These are phyloP conservation scores for Pao palembangensis DNA, from an alignment of 2,113 vertebrate genomes.

Conservation along the genomic window DNA sequence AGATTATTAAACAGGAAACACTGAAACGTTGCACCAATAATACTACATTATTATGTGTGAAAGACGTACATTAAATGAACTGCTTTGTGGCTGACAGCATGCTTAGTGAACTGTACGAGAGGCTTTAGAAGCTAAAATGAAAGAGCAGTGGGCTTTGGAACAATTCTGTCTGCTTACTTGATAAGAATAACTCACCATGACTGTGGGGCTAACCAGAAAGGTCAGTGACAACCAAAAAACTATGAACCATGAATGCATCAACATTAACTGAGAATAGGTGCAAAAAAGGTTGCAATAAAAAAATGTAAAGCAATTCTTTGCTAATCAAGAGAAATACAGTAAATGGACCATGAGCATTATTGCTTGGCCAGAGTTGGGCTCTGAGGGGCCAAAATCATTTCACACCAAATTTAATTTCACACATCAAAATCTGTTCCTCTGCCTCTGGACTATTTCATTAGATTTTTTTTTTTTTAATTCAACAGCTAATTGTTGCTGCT, in stretches of 20 bases:
- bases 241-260: neutral
- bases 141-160: conserved; percentile 43
- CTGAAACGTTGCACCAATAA: neutral
- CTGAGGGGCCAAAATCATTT: neutral
- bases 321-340: no score
- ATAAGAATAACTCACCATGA: conserved; percentile 47
- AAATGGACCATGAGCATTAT: no score
- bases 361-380: neutral
- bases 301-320: no score
- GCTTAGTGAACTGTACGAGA: conserved; percentile 36
- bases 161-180: conserved; percentile 55
- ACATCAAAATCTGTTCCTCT: neutral
- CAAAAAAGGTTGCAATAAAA: no score
- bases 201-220: conserved; percentile 28
- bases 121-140: conserved; percentile 46
- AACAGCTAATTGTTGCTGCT: neutral
- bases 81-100: conserved; percentile 38
- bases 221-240: conserved; percentile 3
- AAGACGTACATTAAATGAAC: conserved; percentile 38
- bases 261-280: neutral
- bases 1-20: neutral
- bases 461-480: neutral
- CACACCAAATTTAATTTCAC: neutral
- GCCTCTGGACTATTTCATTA: neutral
- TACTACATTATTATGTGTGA: neutral